Conservation (phyloP, 2,113 vertebrate genomes). For the human region GRCh38 chr1:18437001-18437500, state of each 20-base stretch:
- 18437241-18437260: not conserved
- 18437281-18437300: not conserved
- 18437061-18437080: not conserved
- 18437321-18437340: no score
- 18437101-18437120: fast-evolving
- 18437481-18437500: no score
- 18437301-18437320: not conserved
- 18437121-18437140: not conserved
- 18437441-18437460: no score
- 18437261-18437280: not conserved
- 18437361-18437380: no score
- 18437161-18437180: not conserved
- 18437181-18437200: not conserved
- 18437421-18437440: no score
- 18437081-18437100: fast-evolving
- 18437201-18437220: not conserved
- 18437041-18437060: not conserved
- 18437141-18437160: fast-evolving
- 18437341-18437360: no score
- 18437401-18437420: no score
- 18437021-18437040: no score
- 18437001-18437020: not conserved
- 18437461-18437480: no score
- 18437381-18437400: no score
- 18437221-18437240: not conserved